Evolutionary conservation across 2,888 invertebrate species (phyloP).

Genomic region (Dusona sp.): DNA sequence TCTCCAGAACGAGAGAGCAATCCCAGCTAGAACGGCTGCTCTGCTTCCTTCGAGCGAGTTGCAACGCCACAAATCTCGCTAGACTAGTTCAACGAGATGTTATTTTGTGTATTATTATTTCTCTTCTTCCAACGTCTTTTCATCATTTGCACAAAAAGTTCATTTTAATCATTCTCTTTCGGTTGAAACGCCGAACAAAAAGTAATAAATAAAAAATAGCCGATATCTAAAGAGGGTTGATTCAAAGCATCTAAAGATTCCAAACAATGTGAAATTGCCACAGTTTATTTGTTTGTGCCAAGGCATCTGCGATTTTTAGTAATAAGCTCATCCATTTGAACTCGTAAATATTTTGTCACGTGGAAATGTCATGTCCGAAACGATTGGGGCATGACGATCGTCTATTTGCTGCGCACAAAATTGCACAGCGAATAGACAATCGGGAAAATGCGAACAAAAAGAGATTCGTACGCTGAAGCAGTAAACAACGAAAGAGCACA

Average conservation of each 20-base stretch:
- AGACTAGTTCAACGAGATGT: constrained; percentile 81
- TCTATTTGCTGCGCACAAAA: too few relatives aligned
- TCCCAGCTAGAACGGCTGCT: constrained; percentile 9
- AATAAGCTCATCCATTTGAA: background rate
- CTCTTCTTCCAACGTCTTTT: constrained; percentile 68
- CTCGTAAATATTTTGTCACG: background rate
- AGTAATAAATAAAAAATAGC: too few relatives aligned
- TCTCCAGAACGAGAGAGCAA: constrained; percentile 68
- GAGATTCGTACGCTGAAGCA: background rate
- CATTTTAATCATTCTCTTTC: background rate
- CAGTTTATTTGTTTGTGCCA: background rate
- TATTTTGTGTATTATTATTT: constrained; percentile 62
- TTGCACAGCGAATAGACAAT: too few relatives aligned
- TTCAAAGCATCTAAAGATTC: too few relatives aligned
- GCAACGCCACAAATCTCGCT: constrained; percentile 74
- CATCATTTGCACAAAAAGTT: background rate
- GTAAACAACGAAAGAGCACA: constrained; percentile 62
- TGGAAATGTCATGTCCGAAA: background rate
- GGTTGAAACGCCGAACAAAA: background rate
- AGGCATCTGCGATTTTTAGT: background rate
- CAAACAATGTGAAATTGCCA: background rate
- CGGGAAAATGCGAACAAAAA: background rate
- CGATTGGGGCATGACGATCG: too few relatives aligned
- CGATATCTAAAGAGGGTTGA: too few relatives aligned
- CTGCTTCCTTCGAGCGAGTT: constrained; percentile 25